These are phyloP conservation scores for Gymnogyps californianus DNA, from an alignment of 2,113 vertebrate genomes.

Conservation along the genomic window DNA sequence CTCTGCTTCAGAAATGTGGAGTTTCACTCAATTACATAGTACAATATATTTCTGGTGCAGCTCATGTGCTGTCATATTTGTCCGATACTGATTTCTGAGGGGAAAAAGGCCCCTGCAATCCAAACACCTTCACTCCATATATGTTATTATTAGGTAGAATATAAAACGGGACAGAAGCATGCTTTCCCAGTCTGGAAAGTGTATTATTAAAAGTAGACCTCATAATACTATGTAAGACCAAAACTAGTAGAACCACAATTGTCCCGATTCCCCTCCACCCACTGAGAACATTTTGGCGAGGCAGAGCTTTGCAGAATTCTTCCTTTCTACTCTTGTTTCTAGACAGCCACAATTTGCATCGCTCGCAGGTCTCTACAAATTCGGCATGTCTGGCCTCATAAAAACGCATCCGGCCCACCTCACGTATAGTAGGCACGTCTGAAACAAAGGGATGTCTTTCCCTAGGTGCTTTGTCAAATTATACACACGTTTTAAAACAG, in stretches of 20 bases:
- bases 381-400: not conserved
- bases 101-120: not conserved
- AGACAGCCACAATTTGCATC: not conserved
- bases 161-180: not conserved
- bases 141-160: not conserved
- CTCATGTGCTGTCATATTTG: accelerated
- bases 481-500: not conserved
- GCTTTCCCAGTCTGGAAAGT: not conserved
- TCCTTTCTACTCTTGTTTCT: not conserved
- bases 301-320: not conserved
- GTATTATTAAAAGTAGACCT: not conserved
- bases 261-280: not conserved
- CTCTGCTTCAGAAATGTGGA: not conserved
- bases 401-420: not conserved
- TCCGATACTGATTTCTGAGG: not conserved
- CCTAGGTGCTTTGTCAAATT: not conserved
- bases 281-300: not conserved
- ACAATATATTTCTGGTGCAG: not conserved
- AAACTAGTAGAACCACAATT: not conserved
- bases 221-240: not conserved
- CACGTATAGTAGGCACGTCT: not conserved
- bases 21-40: not conserved
- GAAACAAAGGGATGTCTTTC: not conserved
- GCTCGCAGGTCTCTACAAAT: not conserved
- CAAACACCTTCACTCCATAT: not conserved